Evolutionary conservation across 1,140 invertebrate genomes (phyloP).

Genomic region (Drosophila ananassae): DNA sequence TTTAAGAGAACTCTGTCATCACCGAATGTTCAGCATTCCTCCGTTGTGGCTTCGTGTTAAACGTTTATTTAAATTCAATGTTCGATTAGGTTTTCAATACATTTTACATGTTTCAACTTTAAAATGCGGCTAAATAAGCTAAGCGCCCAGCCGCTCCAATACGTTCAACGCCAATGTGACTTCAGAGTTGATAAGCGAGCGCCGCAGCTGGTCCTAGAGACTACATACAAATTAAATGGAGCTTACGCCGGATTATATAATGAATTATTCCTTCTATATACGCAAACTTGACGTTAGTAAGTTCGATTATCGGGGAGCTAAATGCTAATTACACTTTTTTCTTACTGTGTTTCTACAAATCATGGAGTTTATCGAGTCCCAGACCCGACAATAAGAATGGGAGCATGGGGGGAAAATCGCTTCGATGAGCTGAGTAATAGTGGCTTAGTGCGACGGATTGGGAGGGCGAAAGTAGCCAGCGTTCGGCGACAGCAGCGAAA

Average conservation of each 20-base stretch:
- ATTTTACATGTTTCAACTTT: conserved; percentile 63
- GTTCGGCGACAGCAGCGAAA: conserved; percentile 59
- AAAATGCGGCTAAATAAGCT: conserved; percentile 73
- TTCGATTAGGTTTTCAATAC: conserved; percentile 64
- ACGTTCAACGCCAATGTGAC: conserved; percentile 5
- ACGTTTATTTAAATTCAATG: conserved; percentile 77
- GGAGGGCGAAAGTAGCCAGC: conserved; percentile 62
- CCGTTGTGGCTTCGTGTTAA: conserved; percentile 47
- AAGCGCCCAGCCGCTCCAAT: conserved; percentile 30
- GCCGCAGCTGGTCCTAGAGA: conserved; percentile 39
- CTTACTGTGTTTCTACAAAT: conserved; percentile 39
- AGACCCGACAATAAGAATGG: conserved; percentile 28
- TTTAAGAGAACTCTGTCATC: conserved; percentile 1
- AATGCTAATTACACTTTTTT: conserved; percentile 48
- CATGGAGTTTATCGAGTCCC: conserved; percentile 41
- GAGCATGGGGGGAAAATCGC: conserved; percentile 21
- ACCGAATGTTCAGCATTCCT: conserved; percentile 2
- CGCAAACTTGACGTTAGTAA: conserved; percentile 36
- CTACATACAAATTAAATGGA: conserved; percentile 48
- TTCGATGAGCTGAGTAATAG: conserved; percentile 33
- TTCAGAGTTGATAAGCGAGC: conserved; percentile 16
- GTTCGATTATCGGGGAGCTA: conserved; percentile 67
- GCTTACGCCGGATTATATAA: conserved; percentile 29
- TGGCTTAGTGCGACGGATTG: conserved; percentile 50
- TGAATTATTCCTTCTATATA: conserved; percentile 23